These are phyloP conservation scores for Rhagologus leucostigma DNA, from an alignment of 2,113 vertebrate species.

Conservation along the genomic window DNA sequence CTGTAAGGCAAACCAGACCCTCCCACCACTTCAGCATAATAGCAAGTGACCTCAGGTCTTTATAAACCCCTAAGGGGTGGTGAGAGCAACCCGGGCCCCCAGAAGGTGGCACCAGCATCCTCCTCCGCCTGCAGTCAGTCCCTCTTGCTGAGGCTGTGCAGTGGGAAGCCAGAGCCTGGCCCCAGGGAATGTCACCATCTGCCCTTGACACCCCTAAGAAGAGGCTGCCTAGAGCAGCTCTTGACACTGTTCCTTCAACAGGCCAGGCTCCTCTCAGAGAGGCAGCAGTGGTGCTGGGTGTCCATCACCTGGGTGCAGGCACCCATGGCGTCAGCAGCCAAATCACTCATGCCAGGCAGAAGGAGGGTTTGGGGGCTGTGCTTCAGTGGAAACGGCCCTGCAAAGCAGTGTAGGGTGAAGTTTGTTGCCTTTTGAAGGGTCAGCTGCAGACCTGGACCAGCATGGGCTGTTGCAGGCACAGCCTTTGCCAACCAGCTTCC, in stretches of 20 bases:
- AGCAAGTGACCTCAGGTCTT: neutral
- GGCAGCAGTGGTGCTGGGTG: fast-evolving
- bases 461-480: neutral
- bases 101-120: fast-evolving
- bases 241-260: neutral
- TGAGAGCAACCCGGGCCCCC: neutral
- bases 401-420: neutral
- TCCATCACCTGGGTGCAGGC: neutral
- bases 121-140: fast-evolving
- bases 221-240: neutral
- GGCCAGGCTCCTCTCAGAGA: neutral
- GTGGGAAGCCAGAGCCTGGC: neutral
- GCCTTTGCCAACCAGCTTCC: neutral
- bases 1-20: neutral
- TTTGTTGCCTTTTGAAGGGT: neutral
- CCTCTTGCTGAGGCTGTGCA: neutral
- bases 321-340: neutral
- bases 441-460: neutral
- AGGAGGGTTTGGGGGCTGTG: neutral
- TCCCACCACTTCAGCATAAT: neutral
- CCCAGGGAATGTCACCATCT: neutral
- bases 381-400: neutral
- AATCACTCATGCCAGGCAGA: fast-evolving
- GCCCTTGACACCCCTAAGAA: fast-evolving
- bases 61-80: fast-evolving